Conservation (phyloP, 2,797 vertebrate species). For the Hippopotamyrus pictus region DNA sequence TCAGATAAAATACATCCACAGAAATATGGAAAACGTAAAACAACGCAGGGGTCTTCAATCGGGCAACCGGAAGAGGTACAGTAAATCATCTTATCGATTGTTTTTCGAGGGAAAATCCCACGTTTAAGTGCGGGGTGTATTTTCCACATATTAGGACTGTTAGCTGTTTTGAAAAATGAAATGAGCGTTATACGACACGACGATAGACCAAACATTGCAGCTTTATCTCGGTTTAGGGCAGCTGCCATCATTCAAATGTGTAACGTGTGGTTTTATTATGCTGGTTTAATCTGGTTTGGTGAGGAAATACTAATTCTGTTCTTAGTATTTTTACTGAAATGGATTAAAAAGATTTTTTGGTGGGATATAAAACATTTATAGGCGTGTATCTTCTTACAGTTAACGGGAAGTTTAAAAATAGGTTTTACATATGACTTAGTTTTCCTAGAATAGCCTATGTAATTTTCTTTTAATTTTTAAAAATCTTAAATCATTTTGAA, state of each 20-base stretch:
- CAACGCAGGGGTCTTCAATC: not conserved
- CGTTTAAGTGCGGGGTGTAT: not conserved
- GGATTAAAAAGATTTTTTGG: not conserved
- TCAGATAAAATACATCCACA: not conserved
- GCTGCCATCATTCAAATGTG: not conserved
- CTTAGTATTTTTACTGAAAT: not conserved
- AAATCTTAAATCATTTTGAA: not conserved
- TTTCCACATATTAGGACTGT: not conserved
- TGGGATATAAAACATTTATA: not conserved
- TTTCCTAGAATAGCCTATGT: not conserved
- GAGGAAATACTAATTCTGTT: not conserved
- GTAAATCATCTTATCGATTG: not conserved
- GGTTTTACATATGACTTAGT: not conserved
- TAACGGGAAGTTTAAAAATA: not conserved
- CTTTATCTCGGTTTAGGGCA: not conserved
- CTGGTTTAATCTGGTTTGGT: not conserved
- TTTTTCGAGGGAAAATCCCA: not conserved
- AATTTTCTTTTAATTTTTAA: not conserved
- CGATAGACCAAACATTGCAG: not conserved
- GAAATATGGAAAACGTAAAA: constrained; percentile 18
- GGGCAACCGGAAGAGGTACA: constrained; percentile 15
- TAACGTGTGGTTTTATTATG: not conserved
- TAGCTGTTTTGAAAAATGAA: not conserved
- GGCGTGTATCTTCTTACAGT: not conserved
- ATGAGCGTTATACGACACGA: not conserved